Evolutionary conservation across 2,113 vertebrate genomes (phyloP).

Genomic region (Pterocles burchelli): DNA sequence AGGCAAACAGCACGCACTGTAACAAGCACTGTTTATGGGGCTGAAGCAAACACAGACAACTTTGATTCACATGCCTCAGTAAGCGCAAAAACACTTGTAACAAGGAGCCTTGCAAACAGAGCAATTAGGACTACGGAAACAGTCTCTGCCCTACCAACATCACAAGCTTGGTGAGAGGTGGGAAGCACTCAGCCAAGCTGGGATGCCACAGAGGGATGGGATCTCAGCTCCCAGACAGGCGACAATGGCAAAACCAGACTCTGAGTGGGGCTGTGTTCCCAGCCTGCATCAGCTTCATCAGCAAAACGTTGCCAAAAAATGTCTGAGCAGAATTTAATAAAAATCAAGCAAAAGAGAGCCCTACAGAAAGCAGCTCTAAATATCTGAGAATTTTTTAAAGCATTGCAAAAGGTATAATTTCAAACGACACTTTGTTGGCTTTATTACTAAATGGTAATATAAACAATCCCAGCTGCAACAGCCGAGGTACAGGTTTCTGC

Average conservation of each 20-base stretch:
- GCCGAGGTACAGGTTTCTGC: not conserved
- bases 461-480: not conserved
- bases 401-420: not conserved
- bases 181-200: not conserved
- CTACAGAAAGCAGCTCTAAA: not conserved
- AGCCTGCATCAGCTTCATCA: not conserved
- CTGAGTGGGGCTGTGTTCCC: not conserved
- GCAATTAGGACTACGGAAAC: slow-evolving; percentile 52
- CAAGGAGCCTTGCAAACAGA: slow-evolving; percentile 26
- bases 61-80: slow-evolving; percentile 56
- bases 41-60: slow-evolving; percentile 34
- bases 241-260: not conserved
- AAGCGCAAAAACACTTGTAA: slow-evolving; percentile 50
- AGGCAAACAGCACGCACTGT: slow-evolving; percentile 7
- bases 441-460: not conserved
- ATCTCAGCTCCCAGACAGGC: not conserved
- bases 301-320: not conserved
- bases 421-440: not conserved
- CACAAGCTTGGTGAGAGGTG: not conserved
- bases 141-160: slow-evolving; percentile 8
- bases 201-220: not conserved
- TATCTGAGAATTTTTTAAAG: not conserved
- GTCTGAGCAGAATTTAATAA: not conserved
- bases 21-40: slow-evolving; percentile 35
- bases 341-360: not conserved